Percentiles rank a stretch among this genome's conserved stretches.
phyloP scores from a whole-genome alignment of 2,888 invertebrate species.

The Artemia sinica region DNA sequence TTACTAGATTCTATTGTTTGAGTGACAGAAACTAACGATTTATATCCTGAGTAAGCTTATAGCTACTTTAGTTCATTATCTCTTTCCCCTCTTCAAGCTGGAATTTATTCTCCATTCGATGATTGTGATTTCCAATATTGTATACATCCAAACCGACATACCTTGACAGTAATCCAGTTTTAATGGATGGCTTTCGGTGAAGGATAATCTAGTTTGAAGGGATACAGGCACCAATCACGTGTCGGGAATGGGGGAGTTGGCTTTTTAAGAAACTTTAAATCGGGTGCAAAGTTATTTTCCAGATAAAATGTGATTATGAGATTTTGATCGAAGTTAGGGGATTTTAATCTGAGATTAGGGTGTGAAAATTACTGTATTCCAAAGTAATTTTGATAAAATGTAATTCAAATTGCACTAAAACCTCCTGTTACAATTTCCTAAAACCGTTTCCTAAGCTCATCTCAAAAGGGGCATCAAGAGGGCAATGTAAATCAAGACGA shows the following conservation, averaged over 20 bases:
- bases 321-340: too few species aligned
- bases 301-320: background rate
- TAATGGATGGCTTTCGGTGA: slow-evolving; percentile 6
- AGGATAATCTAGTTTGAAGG: slow-evolving; percentile 2
- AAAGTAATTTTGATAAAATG: too few species aligned
- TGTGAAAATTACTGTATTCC: too few species aligned
- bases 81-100: background rate
- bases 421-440: too few species aligned
- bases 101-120: too few species aligned
- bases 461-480: too few species aligned
- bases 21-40: slow-evolving; percentile 6
- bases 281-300: slow-evolving; percentile 4
- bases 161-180: slow-evolving; percentile 9
- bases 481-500: too few species aligned
- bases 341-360: too few species aligned
- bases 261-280: background rate
- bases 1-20: background rate
- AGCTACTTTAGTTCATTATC: slow-evolving; percentile 11
- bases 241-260: background rate
- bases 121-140: background rate
- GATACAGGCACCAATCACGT: background rate
- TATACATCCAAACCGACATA: slow-evolving; percentile 4
- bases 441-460: too few species aligned
- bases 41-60: background rate
- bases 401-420: too few species aligned